Evolutionary conservation across 2,797 vertebrate species (phyloP).

Genomic region (Poeciliopsis gracilis): DNA sequence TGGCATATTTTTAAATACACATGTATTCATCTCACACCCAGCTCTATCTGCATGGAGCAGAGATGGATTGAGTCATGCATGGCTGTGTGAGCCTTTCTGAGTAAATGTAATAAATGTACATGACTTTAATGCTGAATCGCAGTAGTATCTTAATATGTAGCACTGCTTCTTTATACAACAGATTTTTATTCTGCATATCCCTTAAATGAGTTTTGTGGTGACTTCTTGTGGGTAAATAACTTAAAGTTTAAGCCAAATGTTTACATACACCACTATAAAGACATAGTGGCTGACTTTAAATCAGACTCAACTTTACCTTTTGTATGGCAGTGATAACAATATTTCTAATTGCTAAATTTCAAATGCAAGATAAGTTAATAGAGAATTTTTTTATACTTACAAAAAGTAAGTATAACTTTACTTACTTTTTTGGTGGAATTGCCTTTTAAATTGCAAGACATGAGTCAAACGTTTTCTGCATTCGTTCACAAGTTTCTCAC

Average conservation of each 20-base stretch:
- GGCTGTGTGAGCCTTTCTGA: slow-evolving; percentile 78
- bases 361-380: background rate
- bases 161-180: slow-evolving; percentile 55
- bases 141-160: slow-evolving; percentile 71
- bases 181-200: slow-evolving; percentile 33
- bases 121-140: slow-evolving; percentile 79
- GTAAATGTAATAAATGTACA: slow-evolving; percentile 83
- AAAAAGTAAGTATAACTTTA: too few relatives aligned
- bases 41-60: slow-evolving; percentile 72
- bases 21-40: slow-evolving; percentile 78
- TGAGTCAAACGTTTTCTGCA: background rate
- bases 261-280: background rate
- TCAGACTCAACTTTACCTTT: background rate
- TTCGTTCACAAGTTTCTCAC: background rate
- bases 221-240: slow-evolving; percentile 12
- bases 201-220: slow-evolving; percentile 55
- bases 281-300: background rate
- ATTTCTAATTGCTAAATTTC: background rate
- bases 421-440: background rate
- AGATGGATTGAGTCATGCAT: slow-evolving; percentile 86
- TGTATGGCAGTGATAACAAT: background rate
- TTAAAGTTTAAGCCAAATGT: background rate
- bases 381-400: background rate
- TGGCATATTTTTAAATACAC: slow-evolving; percentile 61
- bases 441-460: background rate